phyloP scores from a whole-genome alignment of 2,888 invertebrate genomes.

The Andrena praecox region DNA sequence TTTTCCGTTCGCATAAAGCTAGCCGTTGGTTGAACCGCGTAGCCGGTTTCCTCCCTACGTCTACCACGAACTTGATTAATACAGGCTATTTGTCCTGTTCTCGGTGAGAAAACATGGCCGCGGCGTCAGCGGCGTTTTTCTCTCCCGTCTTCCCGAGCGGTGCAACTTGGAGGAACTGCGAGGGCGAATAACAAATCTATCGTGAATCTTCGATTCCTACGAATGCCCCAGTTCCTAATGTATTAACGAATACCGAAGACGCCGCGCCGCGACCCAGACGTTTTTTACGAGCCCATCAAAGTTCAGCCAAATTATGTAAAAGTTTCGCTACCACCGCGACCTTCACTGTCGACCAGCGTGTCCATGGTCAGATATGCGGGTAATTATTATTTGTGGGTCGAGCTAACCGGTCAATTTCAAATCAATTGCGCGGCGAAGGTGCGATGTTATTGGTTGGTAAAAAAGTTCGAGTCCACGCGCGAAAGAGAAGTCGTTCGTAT shows the following conservation, averaged over 20 bases:
- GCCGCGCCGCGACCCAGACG: not conserved
- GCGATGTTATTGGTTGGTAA: too few species aligned
- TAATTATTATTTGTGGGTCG: too few species aligned
- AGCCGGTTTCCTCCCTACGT: not conserved
- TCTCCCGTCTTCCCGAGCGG: not conserved
- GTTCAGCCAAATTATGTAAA: conserved; percentile 11
- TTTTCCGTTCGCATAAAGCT: not conserved
- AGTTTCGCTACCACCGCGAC: not conserved
- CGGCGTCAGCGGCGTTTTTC: not conserved
- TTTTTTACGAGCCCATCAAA: conserved; percentile 11
- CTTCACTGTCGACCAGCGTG: too few species aligned
- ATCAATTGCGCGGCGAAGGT: too few species aligned
- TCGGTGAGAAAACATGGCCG: not conserved
- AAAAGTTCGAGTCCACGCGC: too few species aligned
- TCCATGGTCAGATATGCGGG: too few species aligned
- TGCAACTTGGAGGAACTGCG: not conserved
- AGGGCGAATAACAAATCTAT: not conserved
- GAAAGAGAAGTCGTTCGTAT: too few species aligned
- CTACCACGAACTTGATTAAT: not conserved
- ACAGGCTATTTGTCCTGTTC: not conserved
- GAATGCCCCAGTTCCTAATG: too few species aligned
- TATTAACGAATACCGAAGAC: too few species aligned
- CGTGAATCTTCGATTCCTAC: too few species aligned
- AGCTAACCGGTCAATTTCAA: too few species aligned
- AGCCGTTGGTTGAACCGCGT: conserved; percentile 5